Percentiles rank a stretch among this genome's conserved stretches.
Evolutionary conservation across 2,797 vertebrate species (phyloP).

Genomic region (Eospalax fontanierii): DNA sequence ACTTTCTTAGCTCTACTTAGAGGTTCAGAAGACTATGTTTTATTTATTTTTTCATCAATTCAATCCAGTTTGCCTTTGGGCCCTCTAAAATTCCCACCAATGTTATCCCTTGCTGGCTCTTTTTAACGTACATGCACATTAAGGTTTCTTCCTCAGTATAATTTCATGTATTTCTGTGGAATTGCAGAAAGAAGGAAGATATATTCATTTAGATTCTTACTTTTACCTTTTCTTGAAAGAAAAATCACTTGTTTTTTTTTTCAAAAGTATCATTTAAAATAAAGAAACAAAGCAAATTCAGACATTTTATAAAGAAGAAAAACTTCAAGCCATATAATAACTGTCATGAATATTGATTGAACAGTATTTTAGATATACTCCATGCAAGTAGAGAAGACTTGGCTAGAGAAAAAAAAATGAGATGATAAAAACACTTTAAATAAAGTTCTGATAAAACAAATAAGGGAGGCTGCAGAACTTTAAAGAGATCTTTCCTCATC

Average conservation of each 20-base stretch:
- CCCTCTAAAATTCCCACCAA: not conserved
- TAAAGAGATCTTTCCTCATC: not conserved
- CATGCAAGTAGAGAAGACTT: not conserved
- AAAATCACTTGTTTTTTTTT: constrained; percentile 29
- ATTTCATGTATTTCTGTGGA: not conserved
- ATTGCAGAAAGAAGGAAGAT: not conserved
- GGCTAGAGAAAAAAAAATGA: not conserved
- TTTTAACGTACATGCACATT: not conserved
- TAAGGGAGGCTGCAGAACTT: constrained; percentile 20
- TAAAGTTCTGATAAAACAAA: not conserved
- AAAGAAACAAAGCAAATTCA: not conserved
- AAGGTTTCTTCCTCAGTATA: not conserved
- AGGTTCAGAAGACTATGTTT: not conserved
- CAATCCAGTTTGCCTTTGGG: not conserved
- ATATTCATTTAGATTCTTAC: not conserved
- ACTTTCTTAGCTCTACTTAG: not conserved
- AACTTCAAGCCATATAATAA: not conserved
- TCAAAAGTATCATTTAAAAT: not conserved
- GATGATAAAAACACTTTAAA: not conserved
- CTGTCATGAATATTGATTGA: not conserved
- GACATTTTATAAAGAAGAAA: constrained; percentile 25
- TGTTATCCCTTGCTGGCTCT: not conserved
- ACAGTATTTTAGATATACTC: not conserved
- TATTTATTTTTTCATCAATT: constrained; percentile 21
- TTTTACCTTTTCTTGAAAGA: constrained; percentile 60